Evolutionary conservation across 2,113 vertebrate genomes (phyloP).

Genomic region (Passer domesticus): DNA sequence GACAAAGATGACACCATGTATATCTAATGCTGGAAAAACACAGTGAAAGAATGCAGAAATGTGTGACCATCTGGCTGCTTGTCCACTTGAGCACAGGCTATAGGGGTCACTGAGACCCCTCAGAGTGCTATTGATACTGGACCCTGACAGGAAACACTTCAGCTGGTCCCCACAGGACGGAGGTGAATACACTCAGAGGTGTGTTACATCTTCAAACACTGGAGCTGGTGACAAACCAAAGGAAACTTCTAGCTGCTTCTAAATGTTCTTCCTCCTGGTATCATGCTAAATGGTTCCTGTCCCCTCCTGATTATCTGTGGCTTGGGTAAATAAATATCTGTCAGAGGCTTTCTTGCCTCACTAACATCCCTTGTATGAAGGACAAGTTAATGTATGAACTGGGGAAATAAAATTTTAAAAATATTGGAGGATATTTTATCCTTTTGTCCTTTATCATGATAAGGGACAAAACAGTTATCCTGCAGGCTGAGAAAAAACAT

Average conservation of each 20-base stretch:
- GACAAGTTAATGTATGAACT: neutral
- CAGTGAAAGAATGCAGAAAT: conserved; percentile 68
- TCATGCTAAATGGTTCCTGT: neutral
- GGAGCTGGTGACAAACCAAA: conserved; percentile 49
- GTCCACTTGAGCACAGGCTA: conserved; percentile 80
- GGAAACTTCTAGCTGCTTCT: neutral
- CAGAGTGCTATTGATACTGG: conserved; percentile 65
- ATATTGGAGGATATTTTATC: neutral
- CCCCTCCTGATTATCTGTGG: neutral
- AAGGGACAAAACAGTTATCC: neutral
- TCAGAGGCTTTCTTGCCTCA: neutral
- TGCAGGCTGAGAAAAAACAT: neutral
- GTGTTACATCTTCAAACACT: conserved; percentile 45
- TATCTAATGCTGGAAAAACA: conserved; percentile 68
- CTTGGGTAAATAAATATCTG: neutral
- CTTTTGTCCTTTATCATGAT: no score
- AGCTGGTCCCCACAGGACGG: conserved; percentile 55
- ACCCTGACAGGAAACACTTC: conserved; percentile 74
- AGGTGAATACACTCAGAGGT: conserved; percentile 48
- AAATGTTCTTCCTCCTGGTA: neutral
- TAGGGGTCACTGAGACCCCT: conserved; percentile 78
- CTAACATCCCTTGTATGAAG: neutral
- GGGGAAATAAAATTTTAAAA: neutral
- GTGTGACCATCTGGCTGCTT: conserved; percentile 72
- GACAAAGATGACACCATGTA: conserved; percentile 26